Evolutionary conservation across 1,140 invertebrate species (phyloP), one percentile per base, ranked within the genome.

Genomic region (Aphaenogaster rudis): DNA sequence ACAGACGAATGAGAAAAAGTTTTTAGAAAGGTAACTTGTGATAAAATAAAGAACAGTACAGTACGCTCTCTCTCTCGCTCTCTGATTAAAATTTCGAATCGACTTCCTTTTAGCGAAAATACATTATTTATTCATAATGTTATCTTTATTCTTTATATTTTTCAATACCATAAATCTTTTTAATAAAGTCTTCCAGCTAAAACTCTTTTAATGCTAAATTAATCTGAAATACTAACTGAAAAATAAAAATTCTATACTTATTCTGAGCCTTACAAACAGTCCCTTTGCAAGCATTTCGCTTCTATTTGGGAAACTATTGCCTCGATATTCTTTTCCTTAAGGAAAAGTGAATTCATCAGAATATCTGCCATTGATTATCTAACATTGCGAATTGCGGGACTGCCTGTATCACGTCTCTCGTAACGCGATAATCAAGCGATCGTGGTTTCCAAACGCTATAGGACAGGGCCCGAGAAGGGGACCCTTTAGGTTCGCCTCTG

Each of bases 401-500:
- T 7, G 13, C 8, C 3, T 69, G 8, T 28, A 6, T 54, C 4
- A 4, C 11, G 13, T 77, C 7, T 61, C 13, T 48, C 15, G 15
- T 21, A 79, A 67, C 4, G 7, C 61, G 45, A 66, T 52, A 21
- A 39, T 69, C 11, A 8, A 33, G 28, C 28, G 13, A 54, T 67
- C 33, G 28, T 8, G 8, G 9, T 79, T 79, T 64, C 8, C n/a
- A 13, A 5, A 3, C 28, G 13, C 21, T 54, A 5, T 39, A 42
- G 7, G n/a, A 39, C 1, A 48, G n/a, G 33, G 13, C 48, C 36
- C 52, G 64, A 52, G 21, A 42, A 54, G 5, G 48, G 3, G 9
- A 54, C 3, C 42, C 36, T 50, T 81, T 84, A 63, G 28, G 13
- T 59, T 61, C 67, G 11, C 69, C 45, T 57, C 42, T 82, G 67